Percentiles rank a stretch among this genome's conserved stretches.
Evolutionary conservation across 2,113 vertebrate genomes (phyloP).

Genomic region (Pseudolaguvia tuberculata): DNA sequence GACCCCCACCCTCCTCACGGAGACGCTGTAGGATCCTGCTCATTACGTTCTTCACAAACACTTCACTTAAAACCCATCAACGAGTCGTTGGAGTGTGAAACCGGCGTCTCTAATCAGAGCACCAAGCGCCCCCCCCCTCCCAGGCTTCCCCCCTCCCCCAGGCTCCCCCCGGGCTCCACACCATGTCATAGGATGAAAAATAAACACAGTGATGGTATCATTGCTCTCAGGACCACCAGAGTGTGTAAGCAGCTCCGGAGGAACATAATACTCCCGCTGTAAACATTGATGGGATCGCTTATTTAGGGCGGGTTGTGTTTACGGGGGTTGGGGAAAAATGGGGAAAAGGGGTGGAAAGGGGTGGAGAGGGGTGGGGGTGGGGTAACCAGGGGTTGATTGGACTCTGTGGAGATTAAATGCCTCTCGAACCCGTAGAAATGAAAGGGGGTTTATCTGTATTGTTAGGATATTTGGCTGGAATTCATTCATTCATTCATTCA

Average conservation of each 20-base stretch:
- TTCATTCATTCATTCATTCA: too few relatives aligned
- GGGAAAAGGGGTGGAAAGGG: too few relatives aligned
- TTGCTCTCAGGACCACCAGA: neutral
- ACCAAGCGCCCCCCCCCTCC: constrained; percentile 21
- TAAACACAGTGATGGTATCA: neutral
- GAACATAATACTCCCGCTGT: neutral
- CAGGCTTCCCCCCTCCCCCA: too few relatives aligned
- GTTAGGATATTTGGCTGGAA: too few relatives aligned
- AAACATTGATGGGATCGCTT: neutral
- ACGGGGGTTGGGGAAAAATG: neutral
- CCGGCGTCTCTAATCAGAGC: constrained; percentile 48
- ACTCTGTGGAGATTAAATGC: neutral
- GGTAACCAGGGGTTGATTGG: neutral
- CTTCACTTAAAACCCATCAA: constrained; percentile 49
- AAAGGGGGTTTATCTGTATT: too few relatives aligned
- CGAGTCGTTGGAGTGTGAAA: constrained; percentile 43
- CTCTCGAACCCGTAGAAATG: too few relatives aligned
- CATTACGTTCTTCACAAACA: constrained; percentile 47
- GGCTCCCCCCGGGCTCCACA: constrained; percentile 19
- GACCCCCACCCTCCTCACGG: too few relatives aligned
- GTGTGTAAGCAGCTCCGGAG: neutral
- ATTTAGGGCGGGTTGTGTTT: neutral
- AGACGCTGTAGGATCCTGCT: constrained; percentile 42
- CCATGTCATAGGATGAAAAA: constrained; percentile 29
- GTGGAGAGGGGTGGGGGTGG: too few relatives aligned